Percentiles rank a stretch among this genome's conserved stretches.
phyloP scores from a whole-genome alignment of 1,140 invertebrate species.

The Diorhabda sublineata region DNA sequence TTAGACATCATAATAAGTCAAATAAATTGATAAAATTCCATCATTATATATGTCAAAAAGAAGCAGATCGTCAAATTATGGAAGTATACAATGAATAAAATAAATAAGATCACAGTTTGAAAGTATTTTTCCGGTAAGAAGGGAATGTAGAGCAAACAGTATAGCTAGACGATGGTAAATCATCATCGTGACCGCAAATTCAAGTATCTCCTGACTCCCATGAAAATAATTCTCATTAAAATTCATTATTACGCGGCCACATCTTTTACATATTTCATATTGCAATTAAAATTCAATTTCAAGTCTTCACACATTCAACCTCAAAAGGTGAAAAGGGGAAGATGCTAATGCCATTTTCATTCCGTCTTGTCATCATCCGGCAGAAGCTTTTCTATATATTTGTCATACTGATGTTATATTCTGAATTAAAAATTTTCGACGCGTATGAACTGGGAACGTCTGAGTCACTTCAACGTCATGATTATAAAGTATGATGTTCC shows the following conservation, averaged over 20 bases:
- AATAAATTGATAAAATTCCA: too few relatives aligned
- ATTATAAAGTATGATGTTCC: constrained; percentile 20
- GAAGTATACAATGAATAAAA: too few relatives aligned
- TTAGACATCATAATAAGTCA: too few relatives aligned
- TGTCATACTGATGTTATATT: background rate
- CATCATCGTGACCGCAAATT: too few relatives aligned
- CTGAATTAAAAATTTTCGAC: constrained; percentile 11
- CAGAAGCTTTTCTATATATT: background rate
- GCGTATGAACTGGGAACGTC: constrained; percentile 15
- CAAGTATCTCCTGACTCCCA: too few relatives aligned
- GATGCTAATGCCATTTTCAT: background rate
- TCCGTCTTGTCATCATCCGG: background rate
- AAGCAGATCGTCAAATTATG: too few relatives aligned
- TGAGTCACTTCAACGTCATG: constrained; percentile 15
- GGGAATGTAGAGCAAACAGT: too few relatives aligned
- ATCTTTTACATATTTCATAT: background rate
- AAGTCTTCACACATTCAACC: background rate
- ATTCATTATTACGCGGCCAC: background rate
- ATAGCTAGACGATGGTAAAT: too few relatives aligned
- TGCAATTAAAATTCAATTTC: constrained; percentile 3
- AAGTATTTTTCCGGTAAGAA: too few relatives aligned
- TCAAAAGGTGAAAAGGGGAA: background rate
- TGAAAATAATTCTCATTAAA: background rate
- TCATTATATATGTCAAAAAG: too few relatives aligned
- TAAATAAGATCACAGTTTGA: too few relatives aligned